phyloP scores from a whole-genome alignment of 1,140 invertebrate genomes.

The Drosophila lini region DNA sequence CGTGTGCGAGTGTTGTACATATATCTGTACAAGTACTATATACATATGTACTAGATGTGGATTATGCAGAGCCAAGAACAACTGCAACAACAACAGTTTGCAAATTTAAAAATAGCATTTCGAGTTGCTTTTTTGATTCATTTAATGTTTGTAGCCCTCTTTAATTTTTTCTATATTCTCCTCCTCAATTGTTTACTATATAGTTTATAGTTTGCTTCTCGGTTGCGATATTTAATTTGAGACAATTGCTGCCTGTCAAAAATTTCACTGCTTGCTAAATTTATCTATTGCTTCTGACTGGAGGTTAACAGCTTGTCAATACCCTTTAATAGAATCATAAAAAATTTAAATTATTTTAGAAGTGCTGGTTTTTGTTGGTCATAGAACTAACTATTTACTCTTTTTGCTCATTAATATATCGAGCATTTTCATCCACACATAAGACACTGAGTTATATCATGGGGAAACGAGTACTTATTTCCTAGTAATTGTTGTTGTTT shows the following conservation, averaged over 20 bases:
- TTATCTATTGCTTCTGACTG: constrained; percentile 14
- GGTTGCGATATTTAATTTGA: constrained; percentile 15
- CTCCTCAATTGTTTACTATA: constrained; percentile 1
- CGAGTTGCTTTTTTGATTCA: constrained; percentile 17
- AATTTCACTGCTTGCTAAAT: constrained; percentile 16
- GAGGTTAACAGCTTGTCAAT: constrained; percentile 44
- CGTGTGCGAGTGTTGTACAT: background rate
- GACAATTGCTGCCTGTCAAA: constrained; percentile 11
- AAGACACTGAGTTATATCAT: background rate
- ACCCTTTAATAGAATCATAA: background rate
- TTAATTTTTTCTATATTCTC: constrained; percentile 1
- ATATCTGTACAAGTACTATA: background rate
- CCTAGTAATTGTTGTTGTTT: background rate
- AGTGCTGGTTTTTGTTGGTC: too few species aligned
- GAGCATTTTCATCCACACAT: background rate
- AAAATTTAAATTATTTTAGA: too few species aligned
- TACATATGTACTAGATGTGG: constrained; percentile 13
- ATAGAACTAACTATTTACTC: too few species aligned
- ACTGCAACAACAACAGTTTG: constrained; percentile 23
- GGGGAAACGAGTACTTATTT: constrained; percentile 4
- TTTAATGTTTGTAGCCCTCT: background rate
- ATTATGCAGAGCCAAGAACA: constrained; percentile 40
- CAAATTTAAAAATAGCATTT: constrained; percentile 38
- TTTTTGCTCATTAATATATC: background rate
- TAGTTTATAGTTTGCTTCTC: constrained; percentile 1